Evolutionary conservation across 2,888 invertebrate species (phyloP), one percentile per base, ranked within the genome.

Genomic region (Lamellibrachia satsuma): DNA sequence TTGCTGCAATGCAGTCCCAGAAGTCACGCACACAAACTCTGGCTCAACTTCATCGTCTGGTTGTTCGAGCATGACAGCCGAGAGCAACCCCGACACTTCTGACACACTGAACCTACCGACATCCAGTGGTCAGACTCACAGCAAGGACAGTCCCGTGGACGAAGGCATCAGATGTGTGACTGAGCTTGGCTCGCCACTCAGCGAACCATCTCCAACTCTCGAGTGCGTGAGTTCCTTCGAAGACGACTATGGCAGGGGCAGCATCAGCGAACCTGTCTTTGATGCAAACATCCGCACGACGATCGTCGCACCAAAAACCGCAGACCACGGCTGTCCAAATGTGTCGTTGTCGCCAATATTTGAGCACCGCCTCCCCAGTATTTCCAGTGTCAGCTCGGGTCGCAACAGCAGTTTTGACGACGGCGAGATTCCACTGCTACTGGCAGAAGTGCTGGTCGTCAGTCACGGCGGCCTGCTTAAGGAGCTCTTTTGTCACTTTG

Each of bases 381-480:
- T 95, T 7, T 96, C 96, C 27, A 95, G 95, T 90, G 95, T 95
- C 91, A 96, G 95, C 91, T 95, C 95, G 27, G 96, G 96, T 92
- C 95, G 96, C 15, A 95, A 96, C 94, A 95, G 95, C 94, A 95
- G 95, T 93, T 95, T 95, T 92, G 95, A 95, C 91, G 96, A 96
- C 90, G 93, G 94, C 2, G 95, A 95, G 51, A 92, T 93, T 51
- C 22, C 95, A 51, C 95, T 95, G 52, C 90, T 92, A 7, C 92
- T 96, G 92, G 95, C 96, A 91, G 94, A 96, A 6, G 94, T 96
- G 52, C 96, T 75, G 75, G 75, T 75, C 75, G 75, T 96, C 11
- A 96, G 95, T 93, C 96, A 96, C 94, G 96, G 96, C 6, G 96
- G 96, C 0, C 94, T 95, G 91, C 94, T 96, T n/a, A 95, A 96